Evolutionary conservation across 2,888 invertebrate genomes (phyloP).

Genomic region (Hecatera dysodea): DNA sequence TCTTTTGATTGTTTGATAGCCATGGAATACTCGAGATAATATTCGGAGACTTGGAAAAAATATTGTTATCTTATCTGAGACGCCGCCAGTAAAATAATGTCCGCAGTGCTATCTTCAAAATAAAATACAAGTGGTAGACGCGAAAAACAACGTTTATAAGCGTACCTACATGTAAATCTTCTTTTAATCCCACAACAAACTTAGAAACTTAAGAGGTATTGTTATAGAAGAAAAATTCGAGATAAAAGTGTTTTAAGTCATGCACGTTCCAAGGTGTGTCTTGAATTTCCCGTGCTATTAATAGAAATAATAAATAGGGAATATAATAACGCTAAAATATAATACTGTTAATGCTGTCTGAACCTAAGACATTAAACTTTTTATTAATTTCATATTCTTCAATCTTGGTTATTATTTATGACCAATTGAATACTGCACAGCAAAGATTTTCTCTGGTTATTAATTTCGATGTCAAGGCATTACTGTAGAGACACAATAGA

Average conservation of each 20-base stretch:
- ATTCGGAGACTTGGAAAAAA: conserved; percentile 27
- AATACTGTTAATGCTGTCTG: neutral
- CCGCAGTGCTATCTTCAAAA: conserved; percentile 44
- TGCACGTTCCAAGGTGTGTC: neutral
- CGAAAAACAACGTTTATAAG: conserved; percentile 7
- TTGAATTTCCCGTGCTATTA: neutral
- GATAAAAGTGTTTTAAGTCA: neutral
- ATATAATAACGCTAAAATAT: neutral
- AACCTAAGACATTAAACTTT: too few species aligned
- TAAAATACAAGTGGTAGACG: conserved; percentile 22
- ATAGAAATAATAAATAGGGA: neutral
- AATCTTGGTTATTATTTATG: conserved; percentile 4
- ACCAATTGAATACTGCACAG: conserved; percentile 20
- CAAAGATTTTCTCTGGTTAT: conserved; percentile 45
- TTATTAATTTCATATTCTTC: neutral
- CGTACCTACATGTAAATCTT: conserved; percentile 34
- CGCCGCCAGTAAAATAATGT: conserved; percentile 26
- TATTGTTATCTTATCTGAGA: conserved; percentile 44
- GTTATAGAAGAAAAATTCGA: neutral
- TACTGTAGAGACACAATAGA: conserved; percentile 40
- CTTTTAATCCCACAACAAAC: conserved; percentile 4
- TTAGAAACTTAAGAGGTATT: neutral
- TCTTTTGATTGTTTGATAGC: conserved; percentile 31
- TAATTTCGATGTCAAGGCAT: conserved; percentile 68
- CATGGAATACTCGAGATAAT: conserved; percentile 31